Base-by-base conservation (phyloP, 2,888 invertebrate species). In the Philereme vetulata region DNA sequence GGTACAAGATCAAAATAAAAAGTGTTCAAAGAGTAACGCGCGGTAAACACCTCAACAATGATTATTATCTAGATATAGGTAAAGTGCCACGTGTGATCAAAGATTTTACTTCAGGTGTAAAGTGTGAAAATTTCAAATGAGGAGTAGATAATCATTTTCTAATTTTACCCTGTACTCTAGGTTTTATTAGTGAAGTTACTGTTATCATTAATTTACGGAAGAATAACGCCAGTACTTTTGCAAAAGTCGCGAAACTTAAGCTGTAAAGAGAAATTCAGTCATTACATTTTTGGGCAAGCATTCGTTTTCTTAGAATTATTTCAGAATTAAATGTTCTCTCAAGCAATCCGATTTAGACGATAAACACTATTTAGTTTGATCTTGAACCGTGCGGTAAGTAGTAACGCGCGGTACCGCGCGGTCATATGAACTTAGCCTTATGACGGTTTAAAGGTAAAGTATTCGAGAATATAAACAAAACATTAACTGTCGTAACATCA, bases 81-180 rank as follows among this genome's bases (percentile, higher is more conserved):
- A 80, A 85, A 80, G 90, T 91, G 91, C 91, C 85, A 85, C 85
- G 88, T 88, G 88, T 60, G 65, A 84, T 79, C 81, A 82, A 85
- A 89, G 82, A 84, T 80, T 78, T 84, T 85, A 85, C 81, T 85
- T 84, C 87, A 80, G 70, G 88, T 90, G 90, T 87, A 84, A 81
- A 85, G 71, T 78, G 90, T 90, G 88, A 85, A 78, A 88, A 74
- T 81, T 86, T 81, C 76, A 88, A 90, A 90, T 77, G 78, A 89
- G 77, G 81, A 84, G 81, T 81, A 82, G 82, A 81, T 81, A 84
- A 73, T 82, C 78, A 88, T 88, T 88, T 88, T 83, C 86, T 91
- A 91, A 87, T 81, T 86, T 90, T 92, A 92, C 92, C 92, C 92
- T 92, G 92, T 92, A 88, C 84, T 89, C 90, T 91, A 91, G 90